Conservation (phyloP, 2,797 vertebrate genomes). For the Cossypha polioptera region DNA sequence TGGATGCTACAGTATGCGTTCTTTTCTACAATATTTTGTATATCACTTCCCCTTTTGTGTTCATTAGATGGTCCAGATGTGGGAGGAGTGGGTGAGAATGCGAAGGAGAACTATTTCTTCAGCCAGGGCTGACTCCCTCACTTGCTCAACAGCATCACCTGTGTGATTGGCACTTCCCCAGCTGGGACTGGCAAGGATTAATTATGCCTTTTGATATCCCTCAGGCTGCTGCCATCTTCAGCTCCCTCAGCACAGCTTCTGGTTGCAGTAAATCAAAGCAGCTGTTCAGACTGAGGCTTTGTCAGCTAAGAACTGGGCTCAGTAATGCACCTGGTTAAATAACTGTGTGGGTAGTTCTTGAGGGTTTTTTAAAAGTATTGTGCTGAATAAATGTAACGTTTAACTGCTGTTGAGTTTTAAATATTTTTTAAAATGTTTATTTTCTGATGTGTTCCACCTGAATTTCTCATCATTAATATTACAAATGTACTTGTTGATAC, state of each 20-base stretch:
- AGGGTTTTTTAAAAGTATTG: background rate
- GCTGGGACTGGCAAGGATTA: background rate
- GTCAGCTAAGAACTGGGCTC: background rate
- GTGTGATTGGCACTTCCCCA: background rate
- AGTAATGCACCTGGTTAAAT: background rate
- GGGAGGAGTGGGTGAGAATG: background rate
- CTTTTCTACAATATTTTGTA: background rate
- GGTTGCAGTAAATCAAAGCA: background rate
- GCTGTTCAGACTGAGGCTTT: background rate
- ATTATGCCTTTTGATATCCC: background rate
- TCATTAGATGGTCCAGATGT: background rate
- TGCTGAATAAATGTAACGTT: background rate
- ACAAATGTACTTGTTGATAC: background rate
- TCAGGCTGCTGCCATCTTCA: background rate
- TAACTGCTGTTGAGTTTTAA: background rate
- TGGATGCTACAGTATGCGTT: background rate
- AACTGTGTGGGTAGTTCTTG: background rate
- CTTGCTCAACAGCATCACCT: background rate
- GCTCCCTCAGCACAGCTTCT: background rate
- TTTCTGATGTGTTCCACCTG: background rate
- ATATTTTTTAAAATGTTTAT: rapidly evolving
- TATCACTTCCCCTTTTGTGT: background rate
- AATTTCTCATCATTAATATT: background rate
- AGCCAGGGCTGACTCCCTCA: background rate
- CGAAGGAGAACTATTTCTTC: background rate